Evolutionary conservation across 2,888 invertebrate genomes (phyloP).

Genomic region (Galerucella nymphaeae): DNA sequence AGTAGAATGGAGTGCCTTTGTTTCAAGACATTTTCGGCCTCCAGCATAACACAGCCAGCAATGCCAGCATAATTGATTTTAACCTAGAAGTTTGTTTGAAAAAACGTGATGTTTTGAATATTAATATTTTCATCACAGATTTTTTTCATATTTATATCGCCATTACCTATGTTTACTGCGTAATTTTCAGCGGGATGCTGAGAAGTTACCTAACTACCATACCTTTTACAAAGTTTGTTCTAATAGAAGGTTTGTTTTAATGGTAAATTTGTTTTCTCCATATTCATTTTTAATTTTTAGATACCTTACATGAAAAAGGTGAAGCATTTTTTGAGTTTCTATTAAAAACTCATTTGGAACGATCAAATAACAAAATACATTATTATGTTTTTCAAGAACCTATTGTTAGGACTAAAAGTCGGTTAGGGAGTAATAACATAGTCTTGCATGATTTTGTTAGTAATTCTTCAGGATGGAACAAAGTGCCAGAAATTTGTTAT

Average conservation of each 20-base stretch:
- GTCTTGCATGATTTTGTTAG: slow-evolving; percentile 53
- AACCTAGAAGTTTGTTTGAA: slow-evolving; percentile 21
- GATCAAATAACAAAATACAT: slow-evolving; percentile 50
- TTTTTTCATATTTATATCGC: not conserved
- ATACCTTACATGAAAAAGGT: slow-evolving; percentile 53
- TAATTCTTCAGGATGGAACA: slow-evolving; percentile 48
- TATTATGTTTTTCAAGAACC: slow-evolving; percentile 58
- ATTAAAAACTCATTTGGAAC: slow-evolving; percentile 52
- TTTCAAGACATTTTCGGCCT: too few species aligned
- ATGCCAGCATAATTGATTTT: not conserved
- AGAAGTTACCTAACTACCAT: slow-evolving; percentile 54
- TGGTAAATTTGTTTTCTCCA: slow-evolving; percentile 14
- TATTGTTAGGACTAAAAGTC: slow-evolving; percentile 44
- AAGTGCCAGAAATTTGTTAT: slow-evolving; percentile 27
- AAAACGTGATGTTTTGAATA: slow-evolving; percentile 42
- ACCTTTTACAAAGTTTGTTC: slow-evolving; percentile 58
- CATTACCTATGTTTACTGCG: slow-evolving; percentile 12
- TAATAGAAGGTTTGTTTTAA: slow-evolving; percentile 57
- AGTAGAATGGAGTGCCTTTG: too few species aligned
- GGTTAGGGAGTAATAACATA: slow-evolving; percentile 33
- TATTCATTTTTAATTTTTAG: slow-evolving; percentile 50
- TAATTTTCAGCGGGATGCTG: slow-evolving; percentile 52
- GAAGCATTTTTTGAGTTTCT: slow-evolving; percentile 53
- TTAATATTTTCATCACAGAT: not conserved
- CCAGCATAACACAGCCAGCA: too few species aligned